Evolutionary conservation across 2,797 vertebrate species (phyloP), one percentile per base, ranked within the genome.

Genomic region (Hippocampus kuda): DNA sequence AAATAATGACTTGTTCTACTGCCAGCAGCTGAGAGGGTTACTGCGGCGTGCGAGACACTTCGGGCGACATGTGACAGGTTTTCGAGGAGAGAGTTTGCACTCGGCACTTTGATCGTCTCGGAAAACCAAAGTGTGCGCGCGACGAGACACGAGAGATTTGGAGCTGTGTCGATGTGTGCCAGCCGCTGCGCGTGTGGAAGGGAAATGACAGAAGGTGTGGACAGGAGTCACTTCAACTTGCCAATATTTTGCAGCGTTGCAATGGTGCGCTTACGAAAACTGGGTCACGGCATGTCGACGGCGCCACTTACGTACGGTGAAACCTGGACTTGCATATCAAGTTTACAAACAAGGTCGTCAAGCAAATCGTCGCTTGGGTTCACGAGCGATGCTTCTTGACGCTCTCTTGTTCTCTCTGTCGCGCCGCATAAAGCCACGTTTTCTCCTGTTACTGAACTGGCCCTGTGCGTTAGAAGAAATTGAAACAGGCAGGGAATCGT

Each of bases 1-100:
- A 89, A 86, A 88, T 89, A 87, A 89, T 89, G 86, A 89, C 88
- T 88, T 88, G 88, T 89, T 87, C 84, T 76, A 73, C 79, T 86
- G 86, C 85, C 86, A 85, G 81, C 71, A 79, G 82, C 81, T 86
- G 79, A 65, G 78, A 79, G 79, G 86, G 83, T 83, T 83, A 81
- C 84, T 67, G 38, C 78, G 15, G 82, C 84, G 86, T 81, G 83
- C 75, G 71, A 87, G 86, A 84, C 86, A 84, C 86, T 86, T 85
- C 86, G 79, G 83, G 80, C 75, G 78, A 85, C 87, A 82, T 85
- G 86, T 86, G 87, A 86, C 86, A 86, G 83, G 76, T 88, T 88
- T 84, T 86, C 75, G 78, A 78, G 77, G 82, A 79, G 83, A 80
- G 85, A 82, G 81, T 89, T 87, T 84, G 85, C 85, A 84, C 83